These are phyloP conservation scores for Sporophila hypoxantha DNA, from an alignment of 2,113 vertebrate species.

Conservation along the genomic window DNA sequence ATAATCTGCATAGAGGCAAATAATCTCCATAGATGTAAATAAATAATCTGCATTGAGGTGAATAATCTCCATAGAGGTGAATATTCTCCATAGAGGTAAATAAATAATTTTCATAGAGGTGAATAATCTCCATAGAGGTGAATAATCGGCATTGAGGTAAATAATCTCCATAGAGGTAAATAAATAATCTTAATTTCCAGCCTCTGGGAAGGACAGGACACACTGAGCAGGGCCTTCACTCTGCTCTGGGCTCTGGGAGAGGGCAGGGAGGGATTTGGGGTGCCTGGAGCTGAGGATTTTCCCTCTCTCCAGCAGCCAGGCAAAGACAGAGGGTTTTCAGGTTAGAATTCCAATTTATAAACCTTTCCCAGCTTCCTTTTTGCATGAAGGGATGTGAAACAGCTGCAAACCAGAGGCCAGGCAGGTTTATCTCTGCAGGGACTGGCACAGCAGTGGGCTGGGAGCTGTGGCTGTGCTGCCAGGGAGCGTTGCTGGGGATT, in stretches of 20 bases:
- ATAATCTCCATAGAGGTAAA: background rate
- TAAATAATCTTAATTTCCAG: background rate
- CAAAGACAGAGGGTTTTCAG: background rate
- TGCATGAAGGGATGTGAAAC: background rate
- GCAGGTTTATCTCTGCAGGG: background rate
- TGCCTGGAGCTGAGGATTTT: background rate
- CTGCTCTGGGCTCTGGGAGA: background rate
- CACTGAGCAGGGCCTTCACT: background rate
- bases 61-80: too few relatives aligned
- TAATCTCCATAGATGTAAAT: too few relatives aligned
- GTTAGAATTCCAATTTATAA: background rate
- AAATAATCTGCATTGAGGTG: too few relatives aligned
- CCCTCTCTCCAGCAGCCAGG: background rate
- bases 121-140: background rate
- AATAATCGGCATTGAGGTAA: too few relatives aligned
- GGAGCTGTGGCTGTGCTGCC: background rate
- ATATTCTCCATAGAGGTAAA: too few relatives aligned
- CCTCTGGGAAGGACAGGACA: background rate
- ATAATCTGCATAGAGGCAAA: background rate
- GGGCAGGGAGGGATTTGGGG: background rate
- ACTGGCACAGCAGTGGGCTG: background rate
- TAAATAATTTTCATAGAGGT: too few relatives aligned
- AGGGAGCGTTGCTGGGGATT: background rate
- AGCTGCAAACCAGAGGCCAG: background rate
- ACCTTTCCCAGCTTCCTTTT: background rate